Evolutionary conservation across 1,140 invertebrate genomes (phyloP).

Genomic region (Drosophila cardini): DNA sequence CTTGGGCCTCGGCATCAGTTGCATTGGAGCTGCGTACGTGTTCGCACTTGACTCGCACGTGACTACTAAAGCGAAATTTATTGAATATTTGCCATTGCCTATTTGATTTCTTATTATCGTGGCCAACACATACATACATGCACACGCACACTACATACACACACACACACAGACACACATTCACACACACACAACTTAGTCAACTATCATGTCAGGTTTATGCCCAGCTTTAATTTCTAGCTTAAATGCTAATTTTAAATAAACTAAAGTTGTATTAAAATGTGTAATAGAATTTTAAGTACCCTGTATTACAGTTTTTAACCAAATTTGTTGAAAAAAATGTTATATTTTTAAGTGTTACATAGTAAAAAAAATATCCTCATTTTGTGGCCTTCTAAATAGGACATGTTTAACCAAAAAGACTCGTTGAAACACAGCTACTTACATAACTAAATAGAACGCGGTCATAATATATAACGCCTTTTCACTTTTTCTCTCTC

Average conservation of each 20-base stretch:
- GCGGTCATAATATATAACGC: slow-evolving; percentile 10
- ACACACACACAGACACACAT: not conserved
- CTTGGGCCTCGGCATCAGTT: slow-evolving; percentile 67
- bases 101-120: slow-evolving; percentile 82
- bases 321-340: too few species aligned
- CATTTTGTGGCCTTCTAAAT: not conserved
- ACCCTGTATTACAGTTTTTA: not conserved
- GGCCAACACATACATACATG: slow-evolving; percentile 14
- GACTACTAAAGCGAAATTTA: slow-evolving; percentile 76
- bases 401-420: not conserved
- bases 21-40: slow-evolving; percentile 69
- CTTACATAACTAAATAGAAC: slow-evolving; percentile 64
- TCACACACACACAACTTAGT: not conserved
- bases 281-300: not conserved
- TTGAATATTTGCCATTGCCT: slow-evolving; percentile 83
- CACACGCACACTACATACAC: not conserved
- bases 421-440: slow-evolving; percentile 39
- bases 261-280: not conserved
- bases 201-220: slow-evolving; percentile 15
- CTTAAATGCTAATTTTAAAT: not conserved
- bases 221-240: slow-evolving; percentile 4
- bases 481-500: not conserved
- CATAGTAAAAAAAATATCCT: not conserved
- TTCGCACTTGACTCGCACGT: slow-evolving; percentile 77
- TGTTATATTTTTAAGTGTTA: not conserved